Evolutionary conservation across 2,797 vertebrate genomes (phyloP).

Genomic region (Halcyon leucocephala): DNA sequence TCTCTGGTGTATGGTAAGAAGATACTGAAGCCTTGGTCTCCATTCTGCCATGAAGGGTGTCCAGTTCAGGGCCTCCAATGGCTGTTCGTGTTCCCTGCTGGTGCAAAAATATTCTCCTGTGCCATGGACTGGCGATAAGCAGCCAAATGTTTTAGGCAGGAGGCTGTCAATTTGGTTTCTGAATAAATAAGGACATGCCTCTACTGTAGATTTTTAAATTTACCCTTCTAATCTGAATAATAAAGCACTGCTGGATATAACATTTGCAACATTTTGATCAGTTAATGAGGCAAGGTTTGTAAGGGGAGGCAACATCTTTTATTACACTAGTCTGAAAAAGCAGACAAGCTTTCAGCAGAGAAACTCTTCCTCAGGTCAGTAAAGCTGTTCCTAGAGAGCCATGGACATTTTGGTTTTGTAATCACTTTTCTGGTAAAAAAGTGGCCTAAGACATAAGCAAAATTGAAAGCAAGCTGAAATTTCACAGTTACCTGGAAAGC

Average conservation of each 20-base stretch:
- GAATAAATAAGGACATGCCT: not conserved
- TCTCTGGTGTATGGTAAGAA: not conserved
- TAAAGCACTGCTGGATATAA: not conserved
- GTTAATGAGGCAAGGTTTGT: not conserved
- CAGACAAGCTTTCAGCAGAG: not conserved
- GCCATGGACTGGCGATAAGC: not conserved
- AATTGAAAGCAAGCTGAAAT: not conserved
- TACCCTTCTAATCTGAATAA: not conserved
- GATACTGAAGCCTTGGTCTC: not conserved
- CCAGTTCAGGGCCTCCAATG: rapidly evolving
- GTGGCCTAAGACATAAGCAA: not conserved
- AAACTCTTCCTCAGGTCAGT: not conserved
- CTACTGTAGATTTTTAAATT: not conserved
- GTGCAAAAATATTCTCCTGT: not conserved
- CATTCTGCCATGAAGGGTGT: rapidly evolving
- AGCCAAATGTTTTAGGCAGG: not conserved
- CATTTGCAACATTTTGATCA: not conserved
- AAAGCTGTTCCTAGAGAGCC: not conserved
- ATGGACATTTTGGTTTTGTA: not conserved
- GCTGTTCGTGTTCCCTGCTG: rapidly evolving
- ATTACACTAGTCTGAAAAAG: not conserved
- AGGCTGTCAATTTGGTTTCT: not conserved
- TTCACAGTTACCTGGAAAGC: not conserved
- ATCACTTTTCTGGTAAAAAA: not conserved
- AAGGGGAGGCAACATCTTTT: not conserved